Percentiles rank a stretch among this genome's conserved stretches.
Evolutionary conservation across 2,113 vertebrate genomes (phyloP).

Genomic region (Pachypanchax playfairii): DNA sequence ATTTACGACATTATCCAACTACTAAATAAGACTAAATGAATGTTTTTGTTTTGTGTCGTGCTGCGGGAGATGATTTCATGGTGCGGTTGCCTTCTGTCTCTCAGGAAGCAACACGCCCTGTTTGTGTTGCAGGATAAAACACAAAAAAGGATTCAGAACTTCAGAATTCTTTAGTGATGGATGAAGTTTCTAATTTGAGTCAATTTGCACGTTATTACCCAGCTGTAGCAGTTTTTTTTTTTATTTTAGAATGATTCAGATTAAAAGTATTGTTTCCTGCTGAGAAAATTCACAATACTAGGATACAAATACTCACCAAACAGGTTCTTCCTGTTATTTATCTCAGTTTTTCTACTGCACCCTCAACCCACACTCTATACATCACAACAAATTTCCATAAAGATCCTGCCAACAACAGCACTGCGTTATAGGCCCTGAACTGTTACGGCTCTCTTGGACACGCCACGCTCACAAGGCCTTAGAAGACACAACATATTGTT

Average conservation of each 20-base stretch:
- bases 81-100: conserved; percentile 24
- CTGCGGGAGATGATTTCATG: conserved; percentile 24
- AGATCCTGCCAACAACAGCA: too few relatives aligned
- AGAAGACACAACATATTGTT: conserved; percentile 13
- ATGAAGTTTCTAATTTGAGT: neutral
- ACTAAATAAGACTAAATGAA: conserved; percentile 21
- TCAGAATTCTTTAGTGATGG: neutral
- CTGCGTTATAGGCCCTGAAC: too few relatives aligned
- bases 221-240: neutral
- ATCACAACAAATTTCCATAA: too few relatives aligned
- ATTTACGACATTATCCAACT: conserved; percentile 6
- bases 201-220: neutral
- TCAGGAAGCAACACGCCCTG: conserved; percentile 20
- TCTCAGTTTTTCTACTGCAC: too few relatives aligned
- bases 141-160: conserved; percentile 8
- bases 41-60: neutral
- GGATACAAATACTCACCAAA: too few relatives aligned
- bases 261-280: neutral
- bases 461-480: too few relatives aligned
- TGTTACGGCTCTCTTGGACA: too few relatives aligned
- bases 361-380: too few relatives aligned
- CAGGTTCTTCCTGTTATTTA: too few relatives aligned
- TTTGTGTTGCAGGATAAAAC: conserved; percentile 9
- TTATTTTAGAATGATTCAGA: neutral
- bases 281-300: too few relatives aligned